These are phyloP conservation scores for Anoncus sp. DNA, from an alignment of 2,888 invertebrate species.

Conservation along the genomic window DNA sequence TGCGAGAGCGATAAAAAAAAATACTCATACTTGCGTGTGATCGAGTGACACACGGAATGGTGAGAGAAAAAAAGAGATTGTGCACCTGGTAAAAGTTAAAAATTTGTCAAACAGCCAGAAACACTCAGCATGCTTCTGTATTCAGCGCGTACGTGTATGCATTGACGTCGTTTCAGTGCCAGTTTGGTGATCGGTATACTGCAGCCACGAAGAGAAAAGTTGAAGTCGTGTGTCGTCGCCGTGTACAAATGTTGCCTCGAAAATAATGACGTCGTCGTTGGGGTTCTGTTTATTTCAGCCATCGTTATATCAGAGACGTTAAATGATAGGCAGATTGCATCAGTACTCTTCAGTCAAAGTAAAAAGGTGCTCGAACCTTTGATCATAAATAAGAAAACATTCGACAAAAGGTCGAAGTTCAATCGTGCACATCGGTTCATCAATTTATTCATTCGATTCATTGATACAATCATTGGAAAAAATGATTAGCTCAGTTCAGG, in stretches of 20 bases:
- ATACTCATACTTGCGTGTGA: neutral
- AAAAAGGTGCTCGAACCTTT: neutral
- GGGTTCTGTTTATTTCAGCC: neutral
- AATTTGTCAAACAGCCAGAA: conserved; percentile 23
- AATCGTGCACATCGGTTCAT: too few relatives aligned
- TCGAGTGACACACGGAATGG: conserved; percentile 1
- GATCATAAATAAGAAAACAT: neutral
- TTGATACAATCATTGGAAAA: too few relatives aligned
- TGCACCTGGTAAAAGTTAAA: conserved; percentile 13
- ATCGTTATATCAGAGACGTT: neutral
- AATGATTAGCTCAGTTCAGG: too few relatives aligned
- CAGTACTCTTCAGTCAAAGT: neutral
- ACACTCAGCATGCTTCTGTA: neutral
- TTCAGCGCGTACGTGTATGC: neutral
- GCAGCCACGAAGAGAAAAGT: neutral
- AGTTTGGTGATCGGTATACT: conserved; percentile 5
- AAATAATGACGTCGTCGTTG: conserved; percentile 22
- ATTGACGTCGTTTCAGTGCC: neutral
- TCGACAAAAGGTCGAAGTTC: too few relatives aligned
- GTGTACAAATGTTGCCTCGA: neutral
- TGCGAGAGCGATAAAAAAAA: neutral
- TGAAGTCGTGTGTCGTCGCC: neutral
- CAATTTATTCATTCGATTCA: too few relatives aligned
- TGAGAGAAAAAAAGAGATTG: neutral
- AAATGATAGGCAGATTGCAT: neutral